These are phyloP conservation scores for Platanista minor DNA, from an alignment of 2,113 vertebrate genomes.

Conservation along the genomic window DNA sequence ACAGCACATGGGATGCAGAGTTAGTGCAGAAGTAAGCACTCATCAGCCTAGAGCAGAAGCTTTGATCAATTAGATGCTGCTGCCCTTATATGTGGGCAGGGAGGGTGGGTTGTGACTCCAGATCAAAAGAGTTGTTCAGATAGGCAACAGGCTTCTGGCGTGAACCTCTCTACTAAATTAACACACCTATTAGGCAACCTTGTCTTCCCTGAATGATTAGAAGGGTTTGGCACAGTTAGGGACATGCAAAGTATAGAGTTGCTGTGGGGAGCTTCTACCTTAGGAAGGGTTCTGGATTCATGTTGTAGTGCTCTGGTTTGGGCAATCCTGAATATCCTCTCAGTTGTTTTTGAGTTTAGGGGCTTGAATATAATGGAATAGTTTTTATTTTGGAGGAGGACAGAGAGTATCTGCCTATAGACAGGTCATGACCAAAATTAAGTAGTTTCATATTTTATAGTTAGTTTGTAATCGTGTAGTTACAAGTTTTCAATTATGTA, in stretches of 20 bases:
- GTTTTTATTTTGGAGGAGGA: conserved; percentile 6
- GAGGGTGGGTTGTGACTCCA: not conserved
- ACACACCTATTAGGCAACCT: not conserved
- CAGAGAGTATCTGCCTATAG: not conserved
- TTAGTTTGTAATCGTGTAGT: not conserved
- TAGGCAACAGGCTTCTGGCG: not conserved
- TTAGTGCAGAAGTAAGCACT: not conserved
- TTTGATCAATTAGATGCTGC: not conserved
- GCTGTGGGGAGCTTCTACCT: not conserved
- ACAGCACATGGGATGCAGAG: not conserved
- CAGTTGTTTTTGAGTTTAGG: not conserved
- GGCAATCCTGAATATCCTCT: not conserved
- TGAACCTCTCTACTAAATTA: not conserved
- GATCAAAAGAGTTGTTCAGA: not conserved
- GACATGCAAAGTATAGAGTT: not conserved
- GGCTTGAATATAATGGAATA: not conserved
- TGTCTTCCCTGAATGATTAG: not conserved
- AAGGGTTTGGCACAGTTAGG: not conserved
- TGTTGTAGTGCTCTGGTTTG: not conserved
- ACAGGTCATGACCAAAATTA: not conserved
- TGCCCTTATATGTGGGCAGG: not conserved
- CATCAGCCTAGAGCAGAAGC: not conserved
- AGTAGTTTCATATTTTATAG: not conserved
- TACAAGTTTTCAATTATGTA: not conserved
- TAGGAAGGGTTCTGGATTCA: not conserved